Evolutionary conservation across 2,113 vertebrate genomes (phyloP), one percentile per base, ranked within the genome.

Genomic region (Tragelaphus scriptus): DNA sequence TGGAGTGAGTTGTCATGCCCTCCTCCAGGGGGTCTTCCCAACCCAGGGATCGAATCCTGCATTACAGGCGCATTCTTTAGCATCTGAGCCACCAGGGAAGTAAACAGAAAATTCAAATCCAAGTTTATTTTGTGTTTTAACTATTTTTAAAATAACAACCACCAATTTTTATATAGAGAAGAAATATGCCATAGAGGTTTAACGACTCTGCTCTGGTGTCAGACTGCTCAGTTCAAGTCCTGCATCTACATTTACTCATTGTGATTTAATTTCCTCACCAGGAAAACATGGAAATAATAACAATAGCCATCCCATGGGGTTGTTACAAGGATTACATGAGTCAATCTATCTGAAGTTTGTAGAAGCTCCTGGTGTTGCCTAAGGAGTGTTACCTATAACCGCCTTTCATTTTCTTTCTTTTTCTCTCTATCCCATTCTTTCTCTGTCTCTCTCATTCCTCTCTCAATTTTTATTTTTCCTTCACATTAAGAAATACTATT

Each of bases 401-500:
- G 17, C 47, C 51, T 87, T 81, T 80, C 55, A 19, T 56, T 81
- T 51, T 40, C 36, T 68, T 44, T 12, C 23, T 12, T n/a, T 82
- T 12, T 49, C 3, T 30, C 53, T 58, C 23, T 17, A 1, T 25
- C 36, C 36, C 40, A 21, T 19, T 7, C 36, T 36, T 32, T 25
- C 10, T 77, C 19, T 81, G 9, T 71, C 17, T 47, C 26, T 51
- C 10, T 84, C 51, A 53, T 71, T 15, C 15, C 21, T 21, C 6
- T 88, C 36, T 90, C 13, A 40, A 7, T 55, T 55, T 61, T 79
- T 7, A 44, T 40, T 95, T 80, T 63, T 56, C 55, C 14, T 77
- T 85, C 51, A 77, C 51, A 59, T 89, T 86, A 93, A 81, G 26
- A 94, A 89, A 59, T 77, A 47, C 82, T 85, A 89, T 97, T 97